Evolutionary conservation across 1,140 invertebrate species (phyloP).

Genomic region (Palaemon carinicauda): DNA sequence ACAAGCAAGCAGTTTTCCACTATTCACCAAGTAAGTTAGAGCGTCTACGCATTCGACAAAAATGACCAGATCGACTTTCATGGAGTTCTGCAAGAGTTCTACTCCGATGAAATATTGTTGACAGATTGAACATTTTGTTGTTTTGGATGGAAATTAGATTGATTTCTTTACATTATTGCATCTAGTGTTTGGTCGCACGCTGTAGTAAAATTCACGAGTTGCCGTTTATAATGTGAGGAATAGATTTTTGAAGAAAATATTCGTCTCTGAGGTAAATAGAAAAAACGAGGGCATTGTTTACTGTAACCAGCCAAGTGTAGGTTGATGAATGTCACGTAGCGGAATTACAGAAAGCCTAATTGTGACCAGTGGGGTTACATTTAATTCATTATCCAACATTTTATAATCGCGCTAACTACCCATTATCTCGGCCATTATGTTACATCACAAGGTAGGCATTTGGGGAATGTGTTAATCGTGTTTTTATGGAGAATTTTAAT

Average conservation of each 20-base stretch:
- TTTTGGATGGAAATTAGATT: constrained; percentile 40
- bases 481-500: neutral
- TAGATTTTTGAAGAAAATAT: neutral
- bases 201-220: neutral
- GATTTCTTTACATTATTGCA: neutral
- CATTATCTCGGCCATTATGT: no score
- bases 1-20: constrained; percentile 54
- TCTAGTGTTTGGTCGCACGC: neutral
- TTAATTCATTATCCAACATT: neutral
- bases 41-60: neutral
- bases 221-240: no score
- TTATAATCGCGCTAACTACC: no score
- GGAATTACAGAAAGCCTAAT: neutral
- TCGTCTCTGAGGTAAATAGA: no score
- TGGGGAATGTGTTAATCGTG: no score
- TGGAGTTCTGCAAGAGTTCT: neutral
- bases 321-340: constrained; percentile 29
- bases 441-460: no score
- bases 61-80: neutral
- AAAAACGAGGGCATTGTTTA: no score
- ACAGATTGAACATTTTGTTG: constrained; percentile 48
- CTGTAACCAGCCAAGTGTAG: no score
- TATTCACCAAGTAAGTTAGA: constrained; percentile 51
- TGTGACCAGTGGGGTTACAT: neutral
- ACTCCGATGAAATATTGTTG: constrained; percentile 33